Base-by-base conservation (phyloP, 2,888 invertebrate species). In the Heliconius sara region DNA sequence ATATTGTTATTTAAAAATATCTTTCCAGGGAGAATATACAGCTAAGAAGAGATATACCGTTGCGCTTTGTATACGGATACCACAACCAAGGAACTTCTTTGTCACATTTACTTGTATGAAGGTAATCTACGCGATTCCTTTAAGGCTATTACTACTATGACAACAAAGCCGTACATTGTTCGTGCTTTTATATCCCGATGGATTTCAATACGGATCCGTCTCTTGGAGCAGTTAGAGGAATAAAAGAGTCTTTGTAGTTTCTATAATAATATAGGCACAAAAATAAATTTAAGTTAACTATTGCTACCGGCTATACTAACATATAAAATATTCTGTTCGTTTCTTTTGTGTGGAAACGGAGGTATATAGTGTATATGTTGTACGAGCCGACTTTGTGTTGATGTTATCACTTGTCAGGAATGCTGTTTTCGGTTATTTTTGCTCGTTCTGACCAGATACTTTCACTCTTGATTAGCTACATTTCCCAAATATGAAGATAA, bases 101-200 rank as follows among this genome's bases (percentile, higher is more conserved):
- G 91, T 91, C 85, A 83, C 85, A 85, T 85, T 84, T 85, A 85
- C 86, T 86, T 85, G 86, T 84, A 83, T 87, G 87, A 60, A 60
- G 68, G 88, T 90, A 90, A 91, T 89, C 88, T 88, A 87, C 88
- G 87, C 86, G 87, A 87, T 86, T 88, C 88, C 88, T 86, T 85
- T 83, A 83, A 81, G 82, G 87, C 88, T 87, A 90, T 91, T 91
- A 91, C 90, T 89, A 86, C 87, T 85, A 86, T 87, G 88, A 89
- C 89, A 90, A 91, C 91, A 91, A 91, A 90, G 89, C 86, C 85
- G 84, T 85, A 87, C 87, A 89, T 90, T 91, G 90, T 91, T 84
- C 85, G 84, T 80, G 84, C 86, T 85, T 85, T 85, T 84, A 84
- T 82, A 85, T 82, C 70, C 81, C 83, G 85, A 85, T 86, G 85